Base-by-base conservation (phyloP, 2,888 invertebrate genomes). In the Suillia variegata region DNA sequence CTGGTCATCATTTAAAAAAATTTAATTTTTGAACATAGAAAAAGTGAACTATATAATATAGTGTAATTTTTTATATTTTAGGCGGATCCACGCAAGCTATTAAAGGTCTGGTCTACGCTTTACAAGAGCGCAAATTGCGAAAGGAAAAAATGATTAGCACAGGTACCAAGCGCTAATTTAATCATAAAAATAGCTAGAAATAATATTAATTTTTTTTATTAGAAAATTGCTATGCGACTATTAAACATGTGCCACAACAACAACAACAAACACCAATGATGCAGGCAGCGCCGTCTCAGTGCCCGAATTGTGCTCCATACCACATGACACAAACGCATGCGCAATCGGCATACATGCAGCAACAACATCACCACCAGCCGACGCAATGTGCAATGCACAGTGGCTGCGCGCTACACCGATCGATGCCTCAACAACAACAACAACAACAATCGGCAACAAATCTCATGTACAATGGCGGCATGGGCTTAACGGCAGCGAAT, bases 1-100 rank as follows among this genome's bases (percentile, higher is more conserved):
- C n/a, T n/a, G n/a, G n/a, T n/a, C n/a, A n/a, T n/a, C n/a, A n/a
- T n/a, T n/a, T n/a, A n/a, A n/a, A n/a, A n/a, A n/a, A n/a, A n/a
- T n/a, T n/a, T n/a, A n/a, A n/a, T n/a, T n/a, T n/a, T n/a, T n/a
- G n/a, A n/a, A n/a, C n/a, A n/a, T n/a, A n/a, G n/a, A n/a, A n/a
- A n/a, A n/a, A n/a, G n/a, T n/a, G n/a, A n/a, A n/a, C n/a, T n/a
- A n/a, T n/a, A n/a, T n/a, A n/a, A n/a, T n/a, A n/a, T n/a, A n/a
- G n/a, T n/a, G n/a, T n/a, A n/a, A n/a, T n/a, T n/a, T 34, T 45
- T 53, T 61, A 58, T 51, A 42, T 34, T 54, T 15, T 31, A 76
- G 76, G 81, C 24, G 76, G 77, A 10, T 65, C 74, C 26, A 67
- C 76, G 3, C 78, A 80, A 58, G 68, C 76, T 21, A 74, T 82